These are phyloP conservation scores for Aix galericulata DNA, from an alignment of 2,113 vertebrate species.

Conservation along the genomic window DNA sequence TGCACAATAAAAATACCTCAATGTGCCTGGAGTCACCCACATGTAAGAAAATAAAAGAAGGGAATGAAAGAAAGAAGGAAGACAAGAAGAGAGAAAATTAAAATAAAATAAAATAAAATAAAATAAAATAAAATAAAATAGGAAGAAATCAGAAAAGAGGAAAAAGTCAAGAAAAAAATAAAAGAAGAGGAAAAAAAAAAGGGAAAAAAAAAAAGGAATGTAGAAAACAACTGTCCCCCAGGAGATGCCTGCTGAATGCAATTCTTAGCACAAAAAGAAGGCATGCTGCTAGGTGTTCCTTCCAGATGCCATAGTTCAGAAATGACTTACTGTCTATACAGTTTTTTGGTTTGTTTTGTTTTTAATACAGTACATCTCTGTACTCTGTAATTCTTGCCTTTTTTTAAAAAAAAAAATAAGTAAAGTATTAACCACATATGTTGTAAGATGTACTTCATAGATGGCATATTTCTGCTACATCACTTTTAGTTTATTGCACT, in stretches of 20 bases:
- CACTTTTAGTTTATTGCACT: not conserved
- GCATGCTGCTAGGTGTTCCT: rapidly evolving
- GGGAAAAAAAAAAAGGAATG: not conserved
- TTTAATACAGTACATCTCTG: not conserved
- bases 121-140: not conserved
- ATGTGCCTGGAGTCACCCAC: not conserved
- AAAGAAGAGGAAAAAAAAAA: too few species aligned
- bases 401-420: too few species aligned
- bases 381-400: not conserved
- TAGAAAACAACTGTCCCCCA: not conserved
- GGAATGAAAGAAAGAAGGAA: not conserved
- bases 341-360: not conserved
- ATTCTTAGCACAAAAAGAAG: not conserved
- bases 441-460: not conserved
- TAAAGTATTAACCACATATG: not conserved
- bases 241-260: not conserved
- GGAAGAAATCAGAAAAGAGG: not conserved
- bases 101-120: not conserved
- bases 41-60: not conserved
- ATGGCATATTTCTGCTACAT: not conserved
- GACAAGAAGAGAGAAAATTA: not conserved
- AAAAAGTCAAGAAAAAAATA: too few species aligned
- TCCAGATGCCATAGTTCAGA: not conserved
- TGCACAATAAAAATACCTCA: not conserved
- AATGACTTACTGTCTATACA: not conserved